phyloP scores from a whole-genome alignment of 2,888 invertebrate species.

The Tromatobia lineatoria region DNA sequence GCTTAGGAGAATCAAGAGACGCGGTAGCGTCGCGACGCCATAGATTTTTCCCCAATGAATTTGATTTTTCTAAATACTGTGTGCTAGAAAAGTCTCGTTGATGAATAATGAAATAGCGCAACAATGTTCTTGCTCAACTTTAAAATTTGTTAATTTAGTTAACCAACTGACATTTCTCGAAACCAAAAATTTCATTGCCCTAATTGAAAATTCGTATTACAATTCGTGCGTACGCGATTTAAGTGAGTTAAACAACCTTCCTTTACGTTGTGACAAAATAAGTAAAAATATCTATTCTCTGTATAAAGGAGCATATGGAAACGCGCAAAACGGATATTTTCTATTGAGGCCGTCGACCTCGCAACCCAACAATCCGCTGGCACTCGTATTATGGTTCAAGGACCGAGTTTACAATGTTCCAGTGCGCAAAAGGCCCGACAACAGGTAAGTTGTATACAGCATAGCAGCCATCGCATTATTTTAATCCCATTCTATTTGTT shows the following conservation, averaged over 20 bases:
- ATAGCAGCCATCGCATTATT: background rate
- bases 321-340: conserved; percentile 82
- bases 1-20: no score
- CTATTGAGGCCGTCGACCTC: conserved; percentile 83
- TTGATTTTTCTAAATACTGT: no score
- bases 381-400: conserved; percentile 83
- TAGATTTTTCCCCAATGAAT: no score
- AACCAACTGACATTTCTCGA: no score
- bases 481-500: no score
- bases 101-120: background rate
- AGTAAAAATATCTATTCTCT: conserved; percentile 21
- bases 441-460: conserved; percentile 76
- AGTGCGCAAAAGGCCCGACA: conserved; percentile 83
- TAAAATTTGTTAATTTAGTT: no score
- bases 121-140: no score
- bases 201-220: no score
- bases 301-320: conserved; percentile 77
- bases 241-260: no score
- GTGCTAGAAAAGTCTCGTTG: background rate
- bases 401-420: conserved; percentile 84
- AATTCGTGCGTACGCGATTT: no score
- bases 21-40: no score
- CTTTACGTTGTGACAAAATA: background rate
- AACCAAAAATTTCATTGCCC: no score
- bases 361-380: conserved; percentile 84